Conservation (phyloP, 2,797 vertebrate genomes). For the Typhlichthys eigenmanni region DNA sequence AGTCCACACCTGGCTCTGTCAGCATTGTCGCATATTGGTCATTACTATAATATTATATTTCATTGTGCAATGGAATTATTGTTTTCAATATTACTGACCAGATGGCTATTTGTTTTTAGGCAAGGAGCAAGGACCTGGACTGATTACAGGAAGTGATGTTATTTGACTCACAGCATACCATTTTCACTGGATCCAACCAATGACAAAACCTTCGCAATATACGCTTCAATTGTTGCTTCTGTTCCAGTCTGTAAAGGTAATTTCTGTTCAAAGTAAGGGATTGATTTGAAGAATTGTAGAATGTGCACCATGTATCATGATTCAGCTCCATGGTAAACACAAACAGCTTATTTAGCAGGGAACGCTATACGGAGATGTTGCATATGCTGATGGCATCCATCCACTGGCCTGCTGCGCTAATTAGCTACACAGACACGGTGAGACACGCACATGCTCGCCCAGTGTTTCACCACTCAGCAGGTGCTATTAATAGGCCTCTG, state of each 20-base stretch:
- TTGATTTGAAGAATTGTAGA: conserved; percentile 15
- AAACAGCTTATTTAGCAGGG: conserved; percentile 45
- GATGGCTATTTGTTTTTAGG: conserved; percentile 1
- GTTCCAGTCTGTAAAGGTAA: too few species aligned
- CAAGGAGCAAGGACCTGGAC: not conserved
- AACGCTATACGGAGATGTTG: conserved; percentile 21
- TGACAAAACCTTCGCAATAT: too few species aligned
- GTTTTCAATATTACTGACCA: conserved; percentile 6
- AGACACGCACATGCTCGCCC: conserved; percentile 12
- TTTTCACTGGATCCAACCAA: too few species aligned
- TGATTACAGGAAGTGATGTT: not conserved
- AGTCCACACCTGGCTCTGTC: conserved; percentile 45
- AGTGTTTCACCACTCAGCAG: conserved; percentile 26
- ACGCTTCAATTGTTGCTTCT: too few species aligned
- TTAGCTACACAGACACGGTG: conserved; percentile 38
- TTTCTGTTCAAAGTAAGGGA: conserved; percentile 7
- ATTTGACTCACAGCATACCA: not conserved
- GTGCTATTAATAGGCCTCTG: conserved; percentile 26
- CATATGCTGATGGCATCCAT: conserved; percentile 52
- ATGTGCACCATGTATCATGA: conserved; percentile 44
- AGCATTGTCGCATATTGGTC: conserved; percentile 8
- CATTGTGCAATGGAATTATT: not conserved
- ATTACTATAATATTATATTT: not conserved
- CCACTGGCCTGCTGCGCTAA: conserved; percentile 48
- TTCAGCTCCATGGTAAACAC: conserved; percentile 9